Conservation (phyloP, 1,140 invertebrate species). For the Acyrthosiphon pisum region DNA sequence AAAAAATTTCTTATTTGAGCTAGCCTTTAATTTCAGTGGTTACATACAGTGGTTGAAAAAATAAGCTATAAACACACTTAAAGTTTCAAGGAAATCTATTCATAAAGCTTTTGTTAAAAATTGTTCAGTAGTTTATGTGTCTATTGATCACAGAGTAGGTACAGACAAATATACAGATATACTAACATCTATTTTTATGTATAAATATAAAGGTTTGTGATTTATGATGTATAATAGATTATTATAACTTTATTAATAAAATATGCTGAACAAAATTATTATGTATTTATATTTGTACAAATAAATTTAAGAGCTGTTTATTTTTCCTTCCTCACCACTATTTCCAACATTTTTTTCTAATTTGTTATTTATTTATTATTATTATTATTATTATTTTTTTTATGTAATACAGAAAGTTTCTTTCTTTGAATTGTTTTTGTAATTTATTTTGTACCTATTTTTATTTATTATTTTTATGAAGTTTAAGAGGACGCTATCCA, state of each 20-base stretch:
- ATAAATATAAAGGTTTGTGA: background rate
- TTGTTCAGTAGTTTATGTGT: too few relatives aligned
- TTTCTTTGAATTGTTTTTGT: background rate
- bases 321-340: background rate
- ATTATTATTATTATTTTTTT: background rate
- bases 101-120: too few relatives aligned
- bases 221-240: background rate
- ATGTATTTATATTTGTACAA: background rate
- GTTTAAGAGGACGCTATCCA: too few relatives aligned
- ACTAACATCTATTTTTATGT: too few relatives aligned
- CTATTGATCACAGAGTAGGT: too few relatives aligned
- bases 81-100: too few relatives aligned
- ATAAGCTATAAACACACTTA: too few relatives aligned
- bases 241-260: background rate
- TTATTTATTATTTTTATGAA: too few relatives aligned
- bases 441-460: background rate
- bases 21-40: too few relatives aligned
- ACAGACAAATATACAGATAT: background rate
- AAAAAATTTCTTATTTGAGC: too few relatives aligned
- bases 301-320: background rate
- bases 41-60: too few relatives aligned
- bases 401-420: background rate
- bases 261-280: constrained; percentile 20
- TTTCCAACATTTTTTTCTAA: background rate
- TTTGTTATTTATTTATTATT: constrained; percentile 12